These are phyloP conservation scores for Meliscaeva auricollis DNA, from an alignment of 2,888 invertebrate species.

Conservation along the genomic window DNA sequence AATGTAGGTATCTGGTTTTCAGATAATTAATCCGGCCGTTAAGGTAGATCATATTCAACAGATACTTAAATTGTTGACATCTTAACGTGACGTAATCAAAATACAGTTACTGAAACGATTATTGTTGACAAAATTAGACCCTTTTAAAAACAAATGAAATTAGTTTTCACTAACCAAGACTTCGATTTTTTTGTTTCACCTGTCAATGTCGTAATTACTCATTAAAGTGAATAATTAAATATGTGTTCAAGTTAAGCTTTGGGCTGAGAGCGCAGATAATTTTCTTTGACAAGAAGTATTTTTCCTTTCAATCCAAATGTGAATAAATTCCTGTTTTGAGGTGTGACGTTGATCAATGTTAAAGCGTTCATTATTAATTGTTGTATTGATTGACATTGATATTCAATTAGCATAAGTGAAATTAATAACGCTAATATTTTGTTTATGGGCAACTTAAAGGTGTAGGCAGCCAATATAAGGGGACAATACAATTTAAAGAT, in stretches of 20 bases:
- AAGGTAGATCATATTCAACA: too few species aligned
- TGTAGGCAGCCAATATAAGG: not conserved
- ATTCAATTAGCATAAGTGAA: conserved; percentile 25
- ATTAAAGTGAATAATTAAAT: not conserved
- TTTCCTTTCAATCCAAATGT: not conserved
- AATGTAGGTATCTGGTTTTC: too few species aligned
- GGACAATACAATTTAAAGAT: not conserved
- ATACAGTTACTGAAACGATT: too few species aligned
- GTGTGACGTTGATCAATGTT: not conserved
- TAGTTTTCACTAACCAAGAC: too few species aligned
- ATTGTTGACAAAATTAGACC: too few species aligned
- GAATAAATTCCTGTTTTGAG: not conserved
- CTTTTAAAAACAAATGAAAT: too few species aligned
- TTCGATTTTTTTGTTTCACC: too few species aligned
- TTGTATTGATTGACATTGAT: conserved; percentile 8
- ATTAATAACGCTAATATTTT: not conserved
- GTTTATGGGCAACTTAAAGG: not conserved
- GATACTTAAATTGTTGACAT: too few species aligned
- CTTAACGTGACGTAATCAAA: too few species aligned
- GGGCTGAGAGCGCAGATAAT: too few species aligned
- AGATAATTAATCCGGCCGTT: too few species aligned
- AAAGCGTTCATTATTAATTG: not conserved
- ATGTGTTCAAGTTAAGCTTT: not conserved
- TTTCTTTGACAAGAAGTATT: not conserved
- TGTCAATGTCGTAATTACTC: too few species aligned